Evolutionary conservation across 1,140 invertebrate species (phyloP).

Genomic region (Homalodisca vitripennis): DNA sequence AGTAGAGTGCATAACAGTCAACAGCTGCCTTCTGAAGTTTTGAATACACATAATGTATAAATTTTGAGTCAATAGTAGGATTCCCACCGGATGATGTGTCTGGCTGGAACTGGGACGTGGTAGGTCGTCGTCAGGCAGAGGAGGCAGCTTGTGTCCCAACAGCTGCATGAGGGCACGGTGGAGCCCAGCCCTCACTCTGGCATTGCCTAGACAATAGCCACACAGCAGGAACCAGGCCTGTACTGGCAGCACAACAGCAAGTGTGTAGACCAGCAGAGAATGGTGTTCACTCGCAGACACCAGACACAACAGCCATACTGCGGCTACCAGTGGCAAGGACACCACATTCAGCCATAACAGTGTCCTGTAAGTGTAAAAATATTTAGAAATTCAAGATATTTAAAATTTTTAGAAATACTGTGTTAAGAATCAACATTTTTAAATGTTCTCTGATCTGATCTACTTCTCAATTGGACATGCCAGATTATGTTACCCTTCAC

Average conservation of each 20-base stretch:
- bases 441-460: too few species aligned
- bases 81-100: constrained; percentile 15
- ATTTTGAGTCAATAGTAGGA: too few species aligned
- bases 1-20: too few species aligned
- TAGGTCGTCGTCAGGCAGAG: constrained; percentile 59
- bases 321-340: constrained; percentile 71
- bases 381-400: too few species aligned
- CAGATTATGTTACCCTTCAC: too few species aligned
- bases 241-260: constrained; percentile 66
- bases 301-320: constrained; percentile 78
- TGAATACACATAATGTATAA: too few species aligned
- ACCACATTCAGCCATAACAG: constrained; percentile 81
- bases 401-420: too few species aligned
- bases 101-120: constrained; percentile 19
- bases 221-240: constrained; percentile 76
- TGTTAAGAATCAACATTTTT: too few species aligned
- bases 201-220: constrained; percentile 82
- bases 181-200: constrained; percentile 70
- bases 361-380: constrained; percentile 60
- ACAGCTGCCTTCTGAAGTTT: too few species aligned
- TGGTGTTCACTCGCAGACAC: constrained; percentile 77
- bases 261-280: constrained; percentile 66
- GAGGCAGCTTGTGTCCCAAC: constrained; percentile 80
- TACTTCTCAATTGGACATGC: too few species aligned
- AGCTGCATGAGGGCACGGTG: constrained; percentile 64